Evolutionary conservation across 2,888 invertebrate genomes (phyloP).

Genomic region (Erebia epiphron): DNA sequence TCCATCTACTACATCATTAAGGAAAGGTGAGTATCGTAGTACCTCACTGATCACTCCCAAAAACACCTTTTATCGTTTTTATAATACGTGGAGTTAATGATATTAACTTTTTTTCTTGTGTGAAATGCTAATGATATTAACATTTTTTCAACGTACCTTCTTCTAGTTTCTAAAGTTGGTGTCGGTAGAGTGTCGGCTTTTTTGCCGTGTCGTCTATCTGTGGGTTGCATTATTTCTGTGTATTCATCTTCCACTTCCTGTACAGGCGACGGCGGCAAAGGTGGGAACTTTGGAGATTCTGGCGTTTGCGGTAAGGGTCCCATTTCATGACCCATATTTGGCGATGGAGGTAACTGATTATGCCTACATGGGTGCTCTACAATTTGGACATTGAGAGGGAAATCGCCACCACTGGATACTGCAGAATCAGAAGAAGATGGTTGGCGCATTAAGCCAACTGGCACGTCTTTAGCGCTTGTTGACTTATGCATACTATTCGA

Average conservation of each 20-base stretch:
- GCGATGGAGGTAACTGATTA: conserved; percentile 72
- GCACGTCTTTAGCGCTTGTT: conserved; percentile 88
- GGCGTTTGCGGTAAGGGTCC: conserved; percentile 78
- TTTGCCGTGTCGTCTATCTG: conserved; percentile 73
- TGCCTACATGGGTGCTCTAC: conserved; percentile 82
- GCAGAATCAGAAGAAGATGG: conserved; percentile 80
- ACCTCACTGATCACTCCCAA: too few species aligned
- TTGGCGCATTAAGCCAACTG: conserved; percentile 80
- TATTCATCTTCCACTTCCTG: conserved; percentile 91
- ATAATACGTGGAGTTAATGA: background rate
- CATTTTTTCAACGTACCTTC: conserved; percentile 59
- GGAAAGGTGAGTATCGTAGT: too few species aligned
- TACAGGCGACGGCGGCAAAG: conserved; percentile 92
- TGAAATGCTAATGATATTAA: background rate
- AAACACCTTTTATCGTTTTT: too few species aligned
- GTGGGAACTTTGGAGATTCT: conserved; percentile 85
- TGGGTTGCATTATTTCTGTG: conserved; percentile 84
- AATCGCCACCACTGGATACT: conserved; percentile 82
- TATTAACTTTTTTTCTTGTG: background rate
- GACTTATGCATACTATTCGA: conserved; percentile 88
- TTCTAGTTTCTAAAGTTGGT: conserved; percentile 72
- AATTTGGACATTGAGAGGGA: conserved; percentile 85
- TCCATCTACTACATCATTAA: too few species aligned
- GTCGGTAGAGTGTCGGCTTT: conserved; percentile 83
- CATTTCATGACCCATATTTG: conserved; percentile 68